Evolutionary conservation across 2,888 invertebrate genomes (phyloP), one percentile per base, ranked within the genome.

Genomic region (Polydesmus complanatus): DNA sequence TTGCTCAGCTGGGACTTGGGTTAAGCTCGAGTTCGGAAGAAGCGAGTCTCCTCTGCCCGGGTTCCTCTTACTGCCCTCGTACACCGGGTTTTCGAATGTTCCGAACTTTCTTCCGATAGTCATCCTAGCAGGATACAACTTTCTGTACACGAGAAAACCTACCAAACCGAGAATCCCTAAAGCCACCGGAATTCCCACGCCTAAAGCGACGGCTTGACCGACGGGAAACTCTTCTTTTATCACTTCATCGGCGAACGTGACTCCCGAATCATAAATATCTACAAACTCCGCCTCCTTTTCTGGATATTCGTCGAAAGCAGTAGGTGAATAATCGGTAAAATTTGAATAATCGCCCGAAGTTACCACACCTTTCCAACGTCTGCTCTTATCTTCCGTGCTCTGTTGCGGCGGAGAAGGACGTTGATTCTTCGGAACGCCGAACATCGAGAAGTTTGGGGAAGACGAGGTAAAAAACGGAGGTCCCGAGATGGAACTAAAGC

Each of bases 51-150:
- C 27, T 18, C 21, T 25, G 19, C 3, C 21, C n/a, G 55, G n/a
- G 27, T 53, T 27, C 2, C 54, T 26, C 54, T 60, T 60, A 18
- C 54, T 54, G 14, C 54, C 11, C 11, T 59, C 54, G 26, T 63
- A 63, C 11, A 54, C 53, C 3, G 67, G 67, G 51, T 67, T 67
- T 53, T 67, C 67, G 27, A 66, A 65, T 18, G 66, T 66, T 11
- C 64, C 65, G 54, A 67, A 67, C 53, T 65, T 67, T 21, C 65
- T 55, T 18, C 66, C 67, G 27, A 66, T 62, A 21, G 58, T 60
- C 66, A 67, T 66, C 19, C 67, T 57, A 11, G 65, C 66, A 3
- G 67, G 67, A 50, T 66, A 66, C 48, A 58, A 59, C 27, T 63
- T 63, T 8, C 66, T 60, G 52, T 67, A 67, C 22, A 66, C 58